Conservation (phyloP, 2,113 vertebrate species). For the Oriolus oriolus region DNA sequence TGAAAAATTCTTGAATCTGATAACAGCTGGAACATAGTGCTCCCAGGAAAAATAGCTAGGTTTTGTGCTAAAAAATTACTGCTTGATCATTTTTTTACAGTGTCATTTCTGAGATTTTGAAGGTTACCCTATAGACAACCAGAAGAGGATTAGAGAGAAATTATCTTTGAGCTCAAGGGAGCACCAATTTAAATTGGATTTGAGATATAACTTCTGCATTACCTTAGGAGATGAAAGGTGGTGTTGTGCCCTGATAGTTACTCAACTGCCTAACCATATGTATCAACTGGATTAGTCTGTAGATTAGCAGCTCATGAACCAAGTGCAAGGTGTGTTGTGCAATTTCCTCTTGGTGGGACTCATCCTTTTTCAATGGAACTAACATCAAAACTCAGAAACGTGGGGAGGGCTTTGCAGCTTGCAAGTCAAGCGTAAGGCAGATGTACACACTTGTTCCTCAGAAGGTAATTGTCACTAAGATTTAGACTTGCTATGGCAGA, state of each 20-base stretch:
- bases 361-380: not conserved
- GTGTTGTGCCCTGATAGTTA: not conserved
- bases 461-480: not conserved
- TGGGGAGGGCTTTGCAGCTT: not conserved
- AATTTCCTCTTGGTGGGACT: not conserved
- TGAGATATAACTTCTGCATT: conserved; percentile 44
- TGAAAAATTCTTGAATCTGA: conserved; percentile 25
- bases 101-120: conserved; percentile 33
- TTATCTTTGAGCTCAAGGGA: conserved; percentile 57
- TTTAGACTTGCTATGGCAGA: not conserved
- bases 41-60: conserved; percentile 19
- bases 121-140: conserved; percentile 36
- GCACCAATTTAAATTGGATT: conserved; percentile 55
- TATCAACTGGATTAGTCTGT: not conserved
- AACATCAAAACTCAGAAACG: not conserved
- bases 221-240: conserved; percentile 5
- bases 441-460: not conserved
- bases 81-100: conserved; percentile 15
- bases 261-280: not conserved
- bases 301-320: not conserved
- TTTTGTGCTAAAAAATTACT: conserved; percentile 42
- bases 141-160: conserved; percentile 59
- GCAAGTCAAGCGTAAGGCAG: not conserved
- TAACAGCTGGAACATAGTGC: conserved; percentile 14
- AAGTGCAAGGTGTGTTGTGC: not conserved